phyloP scores from a whole-genome alignment of 2,797 vertebrate species.

The Urocyon cinereoargenteus region DNA sequence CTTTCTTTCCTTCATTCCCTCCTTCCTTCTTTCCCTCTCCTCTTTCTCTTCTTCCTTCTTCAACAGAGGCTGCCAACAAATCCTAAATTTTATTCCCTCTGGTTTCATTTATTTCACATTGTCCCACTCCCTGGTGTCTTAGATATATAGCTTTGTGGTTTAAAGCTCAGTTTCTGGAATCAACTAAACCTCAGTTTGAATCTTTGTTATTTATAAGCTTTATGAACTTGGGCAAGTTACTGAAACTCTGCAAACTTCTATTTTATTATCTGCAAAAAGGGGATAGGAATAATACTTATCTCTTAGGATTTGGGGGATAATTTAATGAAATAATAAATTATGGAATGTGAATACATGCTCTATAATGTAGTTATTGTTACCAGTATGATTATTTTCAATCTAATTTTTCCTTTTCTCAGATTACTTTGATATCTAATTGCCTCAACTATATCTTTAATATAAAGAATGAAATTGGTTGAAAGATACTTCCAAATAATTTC shows the following conservation, averaged over 20 bases:
- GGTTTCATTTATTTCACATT: neutral
- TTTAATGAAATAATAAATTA: neutral
- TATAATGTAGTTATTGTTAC: neutral
- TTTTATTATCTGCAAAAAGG: neutral
- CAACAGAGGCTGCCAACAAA: neutral
- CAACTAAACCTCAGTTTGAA: constrained; percentile 1
- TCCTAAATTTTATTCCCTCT: neutral
- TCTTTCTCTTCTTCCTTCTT: neutral
- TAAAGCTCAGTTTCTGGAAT: neutral
- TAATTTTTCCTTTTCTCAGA: neutral
- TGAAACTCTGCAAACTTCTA: neutral
- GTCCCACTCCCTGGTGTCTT: neutral
- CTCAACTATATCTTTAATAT: neutral
- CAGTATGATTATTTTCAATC: neutral
- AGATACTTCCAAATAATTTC: neutral
- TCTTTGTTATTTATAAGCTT: neutral
- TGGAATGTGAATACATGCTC: neutral
- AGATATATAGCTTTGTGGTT: neutral
- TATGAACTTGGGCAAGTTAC: neutral
- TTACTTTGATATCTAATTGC: neutral
- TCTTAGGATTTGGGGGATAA: neutral
- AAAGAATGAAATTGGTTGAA: neutral
- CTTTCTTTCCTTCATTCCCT: neutral
- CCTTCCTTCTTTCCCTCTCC: neutral
- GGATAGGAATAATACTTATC: neutral